Base-by-base conservation (phyloP, 2,797 vertebrate species). In the Hozukius guyotensis region DNA sequence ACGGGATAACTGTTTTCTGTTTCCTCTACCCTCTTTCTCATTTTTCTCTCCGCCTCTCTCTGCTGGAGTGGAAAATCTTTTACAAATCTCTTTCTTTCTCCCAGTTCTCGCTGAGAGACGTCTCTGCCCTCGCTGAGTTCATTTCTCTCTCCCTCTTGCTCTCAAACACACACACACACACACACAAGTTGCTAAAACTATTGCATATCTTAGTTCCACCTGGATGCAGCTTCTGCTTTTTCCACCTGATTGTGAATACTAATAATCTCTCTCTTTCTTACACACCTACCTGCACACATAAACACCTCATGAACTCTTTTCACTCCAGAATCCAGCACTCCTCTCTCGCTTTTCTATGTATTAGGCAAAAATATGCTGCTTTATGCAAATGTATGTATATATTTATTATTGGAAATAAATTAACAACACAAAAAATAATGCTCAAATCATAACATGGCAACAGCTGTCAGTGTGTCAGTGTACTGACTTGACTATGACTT, bases 231-330 rank as follows among this genome's bases (percentile, higher is more conserved):
- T 34, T 78, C 38, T 14, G 68, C 68, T 83, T 92, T 93, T 94
- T 92, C 93, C 91, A 89, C 88, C 86, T 91, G 87, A 89, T 74
- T 29, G 75, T 91, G 93, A 92, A 93, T 93, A 93, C 89, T 84
- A 91, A 93, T 88, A 38, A 77, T 56, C 80, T 82, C 63, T 82
- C 16, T 32, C 61, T 57, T 34, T 34, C 49, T 46, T 42, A 61
- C 49, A 78, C 77, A 34, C 46, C 49, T n/a, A n/a, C 68, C 62
- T 78, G 57, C 77, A 72, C 77, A 82, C 72, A 70, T 42, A 77
- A 81, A 83, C 73, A 79, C 73, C 75, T 63, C 77, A 76, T 80
- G 59, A 70, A 65, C 62, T 57, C 64, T 36, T 73, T 75, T 79
- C 25, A 65, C 42, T 70, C 5, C 25, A 32, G 7, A 46, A 42